phyloP scores from a whole-genome alignment of 1,140 invertebrate species.

The Paraescarpia echinospica region DNA sequence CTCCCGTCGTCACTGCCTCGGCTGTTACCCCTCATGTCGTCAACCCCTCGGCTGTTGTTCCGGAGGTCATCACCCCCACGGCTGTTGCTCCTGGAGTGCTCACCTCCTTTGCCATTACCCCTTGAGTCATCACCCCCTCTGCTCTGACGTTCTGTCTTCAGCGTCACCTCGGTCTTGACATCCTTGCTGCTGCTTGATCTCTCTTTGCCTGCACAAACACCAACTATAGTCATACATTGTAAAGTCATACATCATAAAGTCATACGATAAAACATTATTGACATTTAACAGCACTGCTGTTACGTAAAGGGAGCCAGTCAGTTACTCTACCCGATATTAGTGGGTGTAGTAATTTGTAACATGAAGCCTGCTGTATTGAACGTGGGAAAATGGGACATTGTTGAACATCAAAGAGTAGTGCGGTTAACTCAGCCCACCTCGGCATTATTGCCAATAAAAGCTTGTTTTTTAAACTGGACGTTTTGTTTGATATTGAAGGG shows the following conservation, averaged over 20 bases:
- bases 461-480: too few species aligned
- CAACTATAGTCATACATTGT: not conserved
- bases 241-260: too few species aligned
- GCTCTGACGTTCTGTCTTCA: constrained; percentile 32
- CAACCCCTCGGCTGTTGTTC: not conserved
- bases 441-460: too few species aligned
- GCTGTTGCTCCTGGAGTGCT: not conserved
- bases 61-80: not conserved
- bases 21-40: not conserved
- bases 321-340: too few species aligned
- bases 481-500: too few species aligned
- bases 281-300: constrained; percentile 9
- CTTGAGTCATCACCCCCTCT: constrained; percentile 24
- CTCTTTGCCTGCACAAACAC: constrained; percentile 26
- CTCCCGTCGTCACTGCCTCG: constrained; percentile 11
- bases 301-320: too few species aligned
- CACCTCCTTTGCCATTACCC: constrained; percentile 28
- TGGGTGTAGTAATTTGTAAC: too few species aligned
- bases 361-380: too few species aligned
- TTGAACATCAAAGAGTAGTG: too few species aligned
- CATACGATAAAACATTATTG: not conserved
- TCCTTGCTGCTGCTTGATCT: constrained; percentile 18
- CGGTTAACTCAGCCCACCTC: too few species aligned
- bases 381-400: too few species aligned
- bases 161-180: constrained; percentile 9